These are phyloP conservation scores for Trilocha varians DNA, from an alignment of 2,888 invertebrate genomes.

Conservation along the genomic window DNA sequence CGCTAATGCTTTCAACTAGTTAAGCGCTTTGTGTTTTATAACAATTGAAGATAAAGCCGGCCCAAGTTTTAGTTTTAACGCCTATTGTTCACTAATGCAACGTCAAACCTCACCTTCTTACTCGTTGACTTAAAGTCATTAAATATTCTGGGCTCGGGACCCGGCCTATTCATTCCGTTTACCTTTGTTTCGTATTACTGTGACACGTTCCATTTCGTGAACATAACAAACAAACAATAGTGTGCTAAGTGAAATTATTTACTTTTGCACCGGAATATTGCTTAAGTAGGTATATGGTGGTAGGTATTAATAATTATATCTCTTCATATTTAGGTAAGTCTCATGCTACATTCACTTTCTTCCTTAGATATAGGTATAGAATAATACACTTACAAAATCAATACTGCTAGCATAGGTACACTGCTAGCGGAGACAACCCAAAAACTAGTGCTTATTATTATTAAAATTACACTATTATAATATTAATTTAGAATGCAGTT, in stretches of 20 bases:
- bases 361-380: too few species aligned
- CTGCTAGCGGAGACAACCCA: too few species aligned
- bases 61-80: constrained; percentile 46
- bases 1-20: constrained; percentile 50
- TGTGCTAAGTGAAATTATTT: not conserved
- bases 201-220: constrained; percentile 6
- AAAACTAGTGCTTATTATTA: too few species aligned
- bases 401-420: too few species aligned
- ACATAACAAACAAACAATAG: not conserved
- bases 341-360: too few species aligned
- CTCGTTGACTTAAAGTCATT: constrained; percentile 44
- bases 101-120: constrained; percentile 43
- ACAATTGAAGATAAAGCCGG: constrained; percentile 55
- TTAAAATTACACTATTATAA: too few species aligned
- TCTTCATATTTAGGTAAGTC: too few species aligned
- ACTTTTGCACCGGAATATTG: not conserved
- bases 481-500: too few species aligned
- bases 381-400: too few species aligned
- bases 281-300: too few species aligned
- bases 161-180: constrained; percentile 37
- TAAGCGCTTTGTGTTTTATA: constrained; percentile 48
- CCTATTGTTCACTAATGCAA: constrained; percentile 59
- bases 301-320: too few species aligned
- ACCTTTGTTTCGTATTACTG: constrained; percentile 31
- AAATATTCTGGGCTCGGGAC: constrained; percentile 40